Evolutionary conservation across 2,888 invertebrate species (phyloP), one percentile per base, ranked within the genome.

Genomic region (Aphrophora alni): DNA sequence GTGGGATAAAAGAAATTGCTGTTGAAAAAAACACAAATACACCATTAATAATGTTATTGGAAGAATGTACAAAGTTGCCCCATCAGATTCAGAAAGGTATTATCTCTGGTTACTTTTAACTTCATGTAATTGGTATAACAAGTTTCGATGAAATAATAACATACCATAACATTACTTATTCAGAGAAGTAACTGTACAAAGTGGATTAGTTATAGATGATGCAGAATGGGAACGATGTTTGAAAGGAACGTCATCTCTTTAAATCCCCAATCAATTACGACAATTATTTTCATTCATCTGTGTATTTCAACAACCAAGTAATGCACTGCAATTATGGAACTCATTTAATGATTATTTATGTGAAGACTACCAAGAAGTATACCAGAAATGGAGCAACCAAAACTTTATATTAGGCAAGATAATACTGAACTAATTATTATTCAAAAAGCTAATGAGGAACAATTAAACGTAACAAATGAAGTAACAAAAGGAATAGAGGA

Each of bases 21-120:
- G 3, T 33, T 3, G 33, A 8, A 33, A 33, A 33, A 33, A 8
- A 33, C 33, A 8, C 33, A 33, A 33, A 33, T 33, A 33, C 33
- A 33, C 33, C 33, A 33, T 8, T 75, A 51, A 44, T 26, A 75
- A 69, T 70, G 38, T 75, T 17, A 68, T 82, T 27, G 81, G 78
- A 10, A 73, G 82, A 38, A 82, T 83, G 80, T 82, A 82, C 59
- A 76, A 68, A 4, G 81, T 80, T 3, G 38, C 44, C 14, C 82
- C 82, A 0, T 17, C 25, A 1, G 78, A 80, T n/a, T 14, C 26
- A 0, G 77, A 83, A 4, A 38, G 81, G 7, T 83, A 75, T 28
- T 25, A 78, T 33, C 38, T 81, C 21, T n/a, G 81, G 17, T 27
- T 81, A 24, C 27, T 83, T 21, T 38, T 82, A n/a, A 4, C 14